phyloP scores from a whole-genome alignment of 2,797 vertebrate genomes.

The Mastacembelus armatus region DNA sequence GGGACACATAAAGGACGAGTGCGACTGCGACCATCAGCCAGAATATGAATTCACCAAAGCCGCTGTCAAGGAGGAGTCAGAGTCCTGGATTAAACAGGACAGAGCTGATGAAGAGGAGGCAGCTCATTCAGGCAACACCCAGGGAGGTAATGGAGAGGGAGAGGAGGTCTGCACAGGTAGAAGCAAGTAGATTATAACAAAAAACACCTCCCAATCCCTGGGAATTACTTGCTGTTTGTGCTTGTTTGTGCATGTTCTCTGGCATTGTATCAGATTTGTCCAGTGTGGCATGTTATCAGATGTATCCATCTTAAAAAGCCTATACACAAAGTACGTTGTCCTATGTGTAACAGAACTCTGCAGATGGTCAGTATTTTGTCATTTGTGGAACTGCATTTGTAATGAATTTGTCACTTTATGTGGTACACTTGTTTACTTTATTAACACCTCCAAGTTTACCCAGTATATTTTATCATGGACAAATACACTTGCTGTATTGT shows the following conservation, averaged over 20 bases:
- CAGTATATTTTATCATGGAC: too few relatives aligned
- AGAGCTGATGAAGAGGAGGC: conserved; percentile 46
- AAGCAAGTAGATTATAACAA: not conserved
- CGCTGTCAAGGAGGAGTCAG: conserved; percentile 66
- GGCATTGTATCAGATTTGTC: not conserved
- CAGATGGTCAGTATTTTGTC: not conserved
- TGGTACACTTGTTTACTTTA: not conserved
- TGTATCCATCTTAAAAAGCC: not conserved
- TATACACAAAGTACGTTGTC: not conserved
- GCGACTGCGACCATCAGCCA: conserved; percentile 39
- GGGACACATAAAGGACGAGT: conserved; percentile 64
- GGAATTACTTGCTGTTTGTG: not conserved
- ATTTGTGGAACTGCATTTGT: not conserved
- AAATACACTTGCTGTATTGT: not conserved
- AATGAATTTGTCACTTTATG: not conserved
- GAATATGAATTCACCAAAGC: conserved; percentile 31
- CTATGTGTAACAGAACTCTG: not conserved
- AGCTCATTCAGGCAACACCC: conserved; percentile 19
- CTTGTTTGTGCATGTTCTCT: not conserved
- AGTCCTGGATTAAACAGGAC: conserved; percentile 62
- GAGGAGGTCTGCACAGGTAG: conserved; percentile 59
- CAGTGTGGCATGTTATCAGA: not conserved
- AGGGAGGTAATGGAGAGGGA: conserved; percentile 28
- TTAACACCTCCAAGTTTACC: not conserved
- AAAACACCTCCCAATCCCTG: too few relatives aligned